Base-by-base conservation (phyloP, 2,797 vertebrate genomes). In the Sarcoramphus papa region DNA sequence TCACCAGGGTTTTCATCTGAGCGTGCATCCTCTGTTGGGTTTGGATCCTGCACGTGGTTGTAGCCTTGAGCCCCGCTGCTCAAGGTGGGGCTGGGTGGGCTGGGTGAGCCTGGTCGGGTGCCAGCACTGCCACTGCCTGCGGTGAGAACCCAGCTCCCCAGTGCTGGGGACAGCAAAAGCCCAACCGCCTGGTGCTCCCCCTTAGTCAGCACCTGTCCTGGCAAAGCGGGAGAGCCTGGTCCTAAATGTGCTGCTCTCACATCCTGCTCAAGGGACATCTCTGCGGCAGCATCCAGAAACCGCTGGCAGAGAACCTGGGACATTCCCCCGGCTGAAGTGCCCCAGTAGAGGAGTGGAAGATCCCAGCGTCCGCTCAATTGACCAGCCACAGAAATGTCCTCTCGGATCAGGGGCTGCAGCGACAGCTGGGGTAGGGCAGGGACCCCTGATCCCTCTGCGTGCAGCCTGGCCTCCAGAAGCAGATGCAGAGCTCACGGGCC, bases 11-110 rank as follows among this genome's bases (percentile, higher is more conserved):
- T 74, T 28, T 48, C 56, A 22, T 5, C 56, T 3, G 15, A 60
- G 40, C 6, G 1, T 0, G 0, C 6, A 1, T 40, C 10, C 35
- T 48, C 24, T 0, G 0, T 18, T 10, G 20, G 30, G 18, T 53
- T 73, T 31, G 81, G n/a, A 14, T 41, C 18, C 33, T 60, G 53
- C 30, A 17, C 0, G 0, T 23, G 16, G 41, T 51, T 2, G 17
- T 7, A 9, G n/a, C 57, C 19, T 21, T 23, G 30, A 56, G 51
- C 35, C 22, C 48, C 4, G 5, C 41, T 60, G 70, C 41, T n/a
- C n/a, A n/a, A n/a, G n/a, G n/a, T n/a, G n/a, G n/a, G n/a, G n/a
- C n/a, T 6, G 7, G n/a, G 57, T 40, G 27, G 37, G 27, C 67
- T 79, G 73, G 8, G 17, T 37, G n/a, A 69, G 27, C 23, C 14